Evolutionary conservation across 2,888 invertebrate species (phyloP).

Genomic region (Zootermopsis nevadensis): DNA sequence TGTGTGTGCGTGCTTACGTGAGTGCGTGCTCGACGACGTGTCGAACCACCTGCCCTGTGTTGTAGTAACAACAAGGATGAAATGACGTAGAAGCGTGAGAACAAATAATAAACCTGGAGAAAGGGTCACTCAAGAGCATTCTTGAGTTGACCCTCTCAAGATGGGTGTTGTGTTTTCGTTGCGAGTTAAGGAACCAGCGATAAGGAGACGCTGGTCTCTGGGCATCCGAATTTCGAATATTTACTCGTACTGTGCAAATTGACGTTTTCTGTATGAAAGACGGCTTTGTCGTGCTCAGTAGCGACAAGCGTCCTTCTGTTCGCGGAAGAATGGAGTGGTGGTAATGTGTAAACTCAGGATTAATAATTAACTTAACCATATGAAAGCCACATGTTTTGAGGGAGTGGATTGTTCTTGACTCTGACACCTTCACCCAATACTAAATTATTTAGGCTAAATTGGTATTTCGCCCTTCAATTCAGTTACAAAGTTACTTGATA

Average conservation of each 20-base stretch:
- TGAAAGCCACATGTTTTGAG: too few relatives aligned
- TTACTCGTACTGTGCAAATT: neutral
- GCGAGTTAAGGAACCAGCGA: neutral
- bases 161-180: neutral
- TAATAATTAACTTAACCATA: too few relatives aligned
- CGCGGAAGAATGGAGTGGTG: too few relatives aligned
- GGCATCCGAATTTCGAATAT: neutral
- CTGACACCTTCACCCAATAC: too few relatives aligned
- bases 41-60: neutral
- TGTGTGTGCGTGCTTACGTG: slow-evolving; percentile 1
- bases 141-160: neutral
- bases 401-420: too few relatives aligned
- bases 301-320: too few relatives aligned
- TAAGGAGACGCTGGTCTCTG: neutral
- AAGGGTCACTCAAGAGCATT: neutral
- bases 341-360: too few relatives aligned
- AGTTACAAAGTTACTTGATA: too few relatives aligned
- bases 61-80: neutral
- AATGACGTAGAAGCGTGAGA: neutral
- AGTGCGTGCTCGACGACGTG: neutral
- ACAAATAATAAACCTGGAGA: neutral
- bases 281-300: too few relatives aligned
- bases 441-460: too few relatives aligned
- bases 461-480: too few relatives aligned
- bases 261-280: neutral